Conservation (phyloP, 2,113 vertebrate species). For the Erpornis zantholeuca region DNA sequence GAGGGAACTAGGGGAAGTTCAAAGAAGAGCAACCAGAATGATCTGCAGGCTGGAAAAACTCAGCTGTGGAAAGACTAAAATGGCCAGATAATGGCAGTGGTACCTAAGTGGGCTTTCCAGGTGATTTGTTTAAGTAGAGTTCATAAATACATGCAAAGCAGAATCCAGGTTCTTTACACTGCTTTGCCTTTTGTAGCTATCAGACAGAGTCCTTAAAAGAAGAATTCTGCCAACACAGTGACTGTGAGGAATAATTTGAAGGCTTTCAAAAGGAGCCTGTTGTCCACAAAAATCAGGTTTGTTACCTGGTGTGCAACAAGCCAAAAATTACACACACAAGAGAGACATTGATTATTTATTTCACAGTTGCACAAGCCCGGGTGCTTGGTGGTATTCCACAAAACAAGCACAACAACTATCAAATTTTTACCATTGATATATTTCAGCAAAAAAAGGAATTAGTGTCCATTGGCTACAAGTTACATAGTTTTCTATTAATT, state of each 20-base stretch:
- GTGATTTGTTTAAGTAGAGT: neutral
- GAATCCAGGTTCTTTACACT: neutral
- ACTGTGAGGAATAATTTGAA: neutral
- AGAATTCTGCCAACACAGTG: neutral
- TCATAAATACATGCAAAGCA: neutral
- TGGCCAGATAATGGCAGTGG: neutral
- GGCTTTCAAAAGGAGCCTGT: neutral
- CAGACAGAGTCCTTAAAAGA: neutral
- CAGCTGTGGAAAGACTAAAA: neutral
- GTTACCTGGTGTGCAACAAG: neutral
- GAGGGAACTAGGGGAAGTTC: neutral
- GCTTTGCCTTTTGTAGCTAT: neutral
- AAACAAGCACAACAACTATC: neutral
- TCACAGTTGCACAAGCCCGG: neutral
- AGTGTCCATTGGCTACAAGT: neutral
- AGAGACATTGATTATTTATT: neutral
- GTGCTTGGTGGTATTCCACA: neutral
- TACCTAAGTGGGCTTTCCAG: neutral
- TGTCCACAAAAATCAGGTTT: rapidly evolving
- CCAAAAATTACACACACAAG: neutral
- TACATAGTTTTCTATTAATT: neutral
- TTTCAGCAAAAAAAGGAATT: neutral
- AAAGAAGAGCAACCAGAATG: neutral
- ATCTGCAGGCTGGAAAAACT: neutral
- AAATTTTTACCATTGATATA: neutral